Evolutionary conservation across 1,140 invertebrate genomes (phyloP).

Genomic region (Camponotus vicinus): DNA sequence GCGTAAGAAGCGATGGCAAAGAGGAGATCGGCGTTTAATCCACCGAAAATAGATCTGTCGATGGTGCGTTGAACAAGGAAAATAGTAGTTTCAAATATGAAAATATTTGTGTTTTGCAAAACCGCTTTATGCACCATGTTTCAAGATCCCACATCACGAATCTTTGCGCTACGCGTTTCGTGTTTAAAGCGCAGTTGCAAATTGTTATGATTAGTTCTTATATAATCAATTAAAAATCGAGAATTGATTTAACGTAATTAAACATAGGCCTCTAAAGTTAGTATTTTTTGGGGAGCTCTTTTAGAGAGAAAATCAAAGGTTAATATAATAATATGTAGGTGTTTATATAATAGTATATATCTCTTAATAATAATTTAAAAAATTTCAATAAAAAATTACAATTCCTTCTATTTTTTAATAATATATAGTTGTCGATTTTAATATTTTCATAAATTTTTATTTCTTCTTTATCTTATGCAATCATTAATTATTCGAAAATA

Average conservation of each 20-base stretch:
- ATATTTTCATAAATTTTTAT: neutral
- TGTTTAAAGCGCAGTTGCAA: neutral
- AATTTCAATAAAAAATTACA: neutral
- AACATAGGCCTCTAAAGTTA: neutral
- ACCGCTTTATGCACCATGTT: neutral
- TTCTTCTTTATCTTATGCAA: neutral
- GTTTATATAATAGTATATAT: no score
- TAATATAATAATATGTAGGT: no score
- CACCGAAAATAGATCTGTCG: constrained; percentile 55
- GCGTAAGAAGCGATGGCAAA: neutral
- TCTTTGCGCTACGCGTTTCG: neutral
- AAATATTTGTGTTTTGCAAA: constrained; percentile 39
- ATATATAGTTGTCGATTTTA: neutral
- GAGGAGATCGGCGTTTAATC: constrained; percentile 10
- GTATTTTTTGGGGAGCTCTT: neutral
- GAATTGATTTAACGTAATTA: neutral
- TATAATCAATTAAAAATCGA: constrained; percentile 9
- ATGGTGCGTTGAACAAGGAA: constrained; percentile 23
- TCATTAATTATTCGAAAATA: neutral
- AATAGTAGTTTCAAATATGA: neutral
- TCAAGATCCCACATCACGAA: neutral
- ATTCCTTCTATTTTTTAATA: neutral
- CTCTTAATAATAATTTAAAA: no score
- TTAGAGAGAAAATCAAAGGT: no score
- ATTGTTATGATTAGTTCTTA: neutral